A percentile compares a stretch with the other conserved stretches of the same genome.
Evolutionary conservation across 2,888 invertebrate genomes (phyloP).

Genomic region (Lepeophtheirus nordmannii): DNA sequence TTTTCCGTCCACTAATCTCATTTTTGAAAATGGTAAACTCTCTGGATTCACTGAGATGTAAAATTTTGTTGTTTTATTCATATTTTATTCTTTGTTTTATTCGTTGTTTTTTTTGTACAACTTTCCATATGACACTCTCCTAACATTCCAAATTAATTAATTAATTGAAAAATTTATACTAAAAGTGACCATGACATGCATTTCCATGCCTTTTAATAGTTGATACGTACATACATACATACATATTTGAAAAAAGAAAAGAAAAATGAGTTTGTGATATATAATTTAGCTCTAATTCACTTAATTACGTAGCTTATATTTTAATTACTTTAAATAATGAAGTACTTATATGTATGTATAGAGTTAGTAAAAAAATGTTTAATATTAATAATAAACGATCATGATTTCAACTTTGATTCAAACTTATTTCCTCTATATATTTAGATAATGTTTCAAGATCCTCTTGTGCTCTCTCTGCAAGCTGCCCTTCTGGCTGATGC

Average conservation of each 20-base stretch:
- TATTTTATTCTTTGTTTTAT: background rate
- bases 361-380: background rate
- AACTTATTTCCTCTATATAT: background rate
- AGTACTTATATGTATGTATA: background rate
- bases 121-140: background rate
- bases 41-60: background rate
- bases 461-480: constrained; percentile 27
- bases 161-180: too few species aligned
- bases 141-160: background rate
- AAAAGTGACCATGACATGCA: too few species aligned
- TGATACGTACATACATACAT: too few species aligned
- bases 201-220: too few species aligned
- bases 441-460: constrained; percentile 24
- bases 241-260: too few species aligned
- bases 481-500: constrained; percentile 29
- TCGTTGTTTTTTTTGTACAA: background rate
- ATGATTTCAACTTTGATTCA: background rate
- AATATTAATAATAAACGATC: background rate
- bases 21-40: background rate
- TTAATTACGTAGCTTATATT: constrained; percentile 2
- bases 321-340: background rate
- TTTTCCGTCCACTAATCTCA: constrained; percentile 2
- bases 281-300: background rate
- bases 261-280: background rate
- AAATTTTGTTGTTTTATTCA: background rate